phyloP scores from a whole-genome alignment of 2,113 vertebrate species.

The Platysteira castanea region DNA sequence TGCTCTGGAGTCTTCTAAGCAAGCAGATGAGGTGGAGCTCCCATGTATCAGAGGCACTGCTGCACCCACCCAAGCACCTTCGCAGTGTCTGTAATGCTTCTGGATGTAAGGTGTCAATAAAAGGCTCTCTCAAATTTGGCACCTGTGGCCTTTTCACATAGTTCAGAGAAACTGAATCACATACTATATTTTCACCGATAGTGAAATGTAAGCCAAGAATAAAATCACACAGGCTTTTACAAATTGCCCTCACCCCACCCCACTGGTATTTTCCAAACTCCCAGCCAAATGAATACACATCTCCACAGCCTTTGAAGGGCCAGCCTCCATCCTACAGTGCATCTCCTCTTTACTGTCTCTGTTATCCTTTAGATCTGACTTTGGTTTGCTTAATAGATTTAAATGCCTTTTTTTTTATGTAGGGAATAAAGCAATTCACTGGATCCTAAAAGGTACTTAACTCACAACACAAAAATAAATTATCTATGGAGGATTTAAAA shows the following conservation, averaged over 20 bases:
- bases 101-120: neutral
- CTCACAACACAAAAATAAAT: neutral
- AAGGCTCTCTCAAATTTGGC: neutral
- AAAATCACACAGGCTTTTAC: neutral
- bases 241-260: neutral
- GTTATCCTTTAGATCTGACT: neutral
- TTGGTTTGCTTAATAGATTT: neutral
- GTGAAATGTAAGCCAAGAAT: neutral
- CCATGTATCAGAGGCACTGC: neutral
- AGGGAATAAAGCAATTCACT: neutral
- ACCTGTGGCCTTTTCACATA: neutral
- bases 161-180: neutral
- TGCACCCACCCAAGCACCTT: neutral
- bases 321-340: neutral
- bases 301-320: neutral
- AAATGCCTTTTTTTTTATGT: neutral
- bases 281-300: neutral
- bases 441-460: neutral
- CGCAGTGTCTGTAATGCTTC: neutral
- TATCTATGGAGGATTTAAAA: neutral
- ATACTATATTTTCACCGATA: neutral
- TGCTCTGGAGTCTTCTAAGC: neutral
- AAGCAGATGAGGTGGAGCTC: neutral
- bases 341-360: neutral
- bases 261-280: constrained; percentile 14